phyloP scores from a whole-genome alignment of 2,797 vertebrate genomes.

The Tenualosa ilisha region DNA sequence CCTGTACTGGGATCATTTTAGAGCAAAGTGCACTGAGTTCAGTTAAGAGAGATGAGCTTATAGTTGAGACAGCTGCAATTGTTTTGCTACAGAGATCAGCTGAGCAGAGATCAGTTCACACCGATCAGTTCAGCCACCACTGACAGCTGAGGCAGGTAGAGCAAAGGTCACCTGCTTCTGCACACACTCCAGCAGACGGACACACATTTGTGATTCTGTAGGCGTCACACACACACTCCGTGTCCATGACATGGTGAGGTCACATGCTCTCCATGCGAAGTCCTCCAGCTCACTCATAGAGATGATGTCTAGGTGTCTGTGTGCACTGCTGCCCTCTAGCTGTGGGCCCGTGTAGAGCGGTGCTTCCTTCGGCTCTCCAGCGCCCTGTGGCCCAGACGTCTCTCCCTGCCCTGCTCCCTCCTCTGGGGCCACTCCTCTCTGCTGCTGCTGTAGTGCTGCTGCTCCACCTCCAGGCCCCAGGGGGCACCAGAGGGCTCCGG shows the following conservation, averaged over 20 bases:
- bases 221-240: too few species aligned
- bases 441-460: constrained; percentile 48
- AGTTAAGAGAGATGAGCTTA: neutral
- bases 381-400: constrained; percentile 47
- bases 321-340: constrained; percentile 51
- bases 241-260: too few species aligned
- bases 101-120: neutral
- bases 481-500: constrained; percentile 51
- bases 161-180: neutral
- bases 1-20: neutral
- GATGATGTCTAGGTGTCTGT: constrained; percentile 73
- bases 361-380: constrained; percentile 53
- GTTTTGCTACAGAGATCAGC: neutral
- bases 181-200: too few species aligned
- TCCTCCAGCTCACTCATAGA: constrained; percentile 86
- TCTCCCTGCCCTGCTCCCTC: constrained; percentile 31
- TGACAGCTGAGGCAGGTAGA: neutral
- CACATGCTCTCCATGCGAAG: constrained; percentile 81
- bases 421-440: neutral
- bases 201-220: too few species aligned
- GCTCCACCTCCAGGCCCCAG: constrained; percentile 49
- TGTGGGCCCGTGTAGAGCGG: constrained; percentile 56
- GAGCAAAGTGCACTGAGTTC: neutral
- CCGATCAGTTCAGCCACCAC: too few species aligned
- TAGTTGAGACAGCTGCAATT: neutral